A percentile compares a stretch with the other conserved stretches of the same genome.
phyloP scores from a whole-genome alignment of 1,140 invertebrate species.

The Probaryconus sp. region DNA sequence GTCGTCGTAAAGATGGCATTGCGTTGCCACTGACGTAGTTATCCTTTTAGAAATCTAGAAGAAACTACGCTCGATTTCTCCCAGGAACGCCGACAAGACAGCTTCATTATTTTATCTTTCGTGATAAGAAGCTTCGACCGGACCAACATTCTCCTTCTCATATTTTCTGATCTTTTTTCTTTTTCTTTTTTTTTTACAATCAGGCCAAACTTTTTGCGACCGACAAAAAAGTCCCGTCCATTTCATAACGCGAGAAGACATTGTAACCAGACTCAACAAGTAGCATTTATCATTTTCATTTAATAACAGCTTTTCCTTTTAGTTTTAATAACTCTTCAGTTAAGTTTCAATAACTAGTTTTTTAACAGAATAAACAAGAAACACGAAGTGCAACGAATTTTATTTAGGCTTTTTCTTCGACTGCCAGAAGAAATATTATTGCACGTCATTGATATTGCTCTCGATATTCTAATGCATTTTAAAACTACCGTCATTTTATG shows the following conservation, averaged over 20 bases:
- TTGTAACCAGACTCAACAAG: conserved; percentile 22
- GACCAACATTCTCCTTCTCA: conserved; percentile 37
- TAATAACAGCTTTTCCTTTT: conserved; percentile 47
- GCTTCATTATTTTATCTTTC: conserved; percentile 56
- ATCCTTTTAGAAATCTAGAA: conserved; percentile 63
- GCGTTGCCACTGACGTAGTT: conserved; percentile 48
- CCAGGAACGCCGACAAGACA: conserved; percentile 35
- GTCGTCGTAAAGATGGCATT: conserved; percentile 58
- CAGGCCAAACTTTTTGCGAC: conserved; percentile 11
- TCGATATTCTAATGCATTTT: too few relatives aligned
- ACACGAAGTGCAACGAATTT: too few relatives aligned
- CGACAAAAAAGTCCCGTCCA: conserved; percentile 20
- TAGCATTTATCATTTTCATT: conserved; percentile 49
- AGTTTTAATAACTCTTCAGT: too few relatives aligned
- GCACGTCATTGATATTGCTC: too few relatives aligned
- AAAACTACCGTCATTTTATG: too few relatives aligned
- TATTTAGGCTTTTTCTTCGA: too few relatives aligned
- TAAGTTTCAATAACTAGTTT: too few relatives aligned
- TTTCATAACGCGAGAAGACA: conserved; percentile 35
- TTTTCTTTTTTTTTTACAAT: neutral
- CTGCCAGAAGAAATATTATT: too few relatives aligned
- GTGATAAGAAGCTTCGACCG: conserved; percentile 54
- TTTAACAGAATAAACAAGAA: too few relatives aligned
- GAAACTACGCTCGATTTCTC: conserved; percentile 59
- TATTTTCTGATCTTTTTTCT: conserved; percentile 39